phyloP scores from a whole-genome alignment of 2,797 vertebrate species.

The Esox masquinongy region DNA sequence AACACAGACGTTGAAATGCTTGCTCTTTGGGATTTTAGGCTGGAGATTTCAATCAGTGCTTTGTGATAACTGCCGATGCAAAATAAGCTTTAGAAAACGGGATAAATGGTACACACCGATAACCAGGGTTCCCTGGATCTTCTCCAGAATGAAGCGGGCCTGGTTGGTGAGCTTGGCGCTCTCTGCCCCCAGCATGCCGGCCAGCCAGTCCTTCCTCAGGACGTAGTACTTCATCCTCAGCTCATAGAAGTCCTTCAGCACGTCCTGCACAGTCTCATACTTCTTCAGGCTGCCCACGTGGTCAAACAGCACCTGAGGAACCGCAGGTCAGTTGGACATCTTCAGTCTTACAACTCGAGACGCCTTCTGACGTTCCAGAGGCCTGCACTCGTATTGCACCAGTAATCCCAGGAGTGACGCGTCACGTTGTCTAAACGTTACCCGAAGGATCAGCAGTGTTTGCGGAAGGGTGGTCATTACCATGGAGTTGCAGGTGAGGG shows the following conservation, averaged over 20 bases:
- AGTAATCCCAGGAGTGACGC: neutral
- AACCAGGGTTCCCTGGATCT: slow-evolving; percentile 90
- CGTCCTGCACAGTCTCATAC: slow-evolving; percentile 85
- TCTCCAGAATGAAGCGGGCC: slow-evolving; percentile 98
- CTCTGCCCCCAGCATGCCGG: slow-evolving; percentile 91
- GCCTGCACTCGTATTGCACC: neutral
- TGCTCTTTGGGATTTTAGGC: no score
- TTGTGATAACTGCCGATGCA: no score
- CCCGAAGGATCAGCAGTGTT: neutral
- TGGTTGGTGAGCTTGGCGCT: slow-evolving; percentile 90
- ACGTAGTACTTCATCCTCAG: slow-evolving; percentile 89
- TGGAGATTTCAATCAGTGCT: no score
- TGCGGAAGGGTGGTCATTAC: slow-evolving; percentile 61
- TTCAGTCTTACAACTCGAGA: neutral
- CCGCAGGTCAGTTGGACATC: neutral
- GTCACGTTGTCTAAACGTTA: neutral
- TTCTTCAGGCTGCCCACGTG: slow-evolving; percentile 93
- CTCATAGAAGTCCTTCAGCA: slow-evolving; percentile 91
- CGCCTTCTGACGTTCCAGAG: neutral
- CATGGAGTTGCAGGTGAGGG: slow-evolving; percentile 95
- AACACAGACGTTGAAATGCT: neutral
- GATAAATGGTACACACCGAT: slow-evolving; percentile 80
- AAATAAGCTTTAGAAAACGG: no score
- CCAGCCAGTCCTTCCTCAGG: slow-evolving; percentile 94
- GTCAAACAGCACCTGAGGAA: slow-evolving; percentile 91